Conservation (phyloP, 2,888 invertebrate genomes). For the Chelonus formosanus region DNA sequence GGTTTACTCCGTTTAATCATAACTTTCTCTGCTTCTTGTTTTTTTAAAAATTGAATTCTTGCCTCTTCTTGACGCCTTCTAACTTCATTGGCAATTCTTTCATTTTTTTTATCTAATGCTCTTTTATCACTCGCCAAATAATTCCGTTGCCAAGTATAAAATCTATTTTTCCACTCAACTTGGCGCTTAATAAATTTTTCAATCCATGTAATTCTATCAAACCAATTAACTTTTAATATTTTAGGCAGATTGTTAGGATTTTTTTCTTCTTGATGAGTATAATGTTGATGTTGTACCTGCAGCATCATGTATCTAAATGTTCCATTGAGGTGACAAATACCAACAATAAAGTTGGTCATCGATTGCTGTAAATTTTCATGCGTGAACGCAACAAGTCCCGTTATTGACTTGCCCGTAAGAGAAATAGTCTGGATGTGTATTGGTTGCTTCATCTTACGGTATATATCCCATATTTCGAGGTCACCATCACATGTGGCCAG, state of each 20-base stretch:
- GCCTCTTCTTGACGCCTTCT: constrained; percentile 70
- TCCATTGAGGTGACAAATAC: constrained; percentile 74
- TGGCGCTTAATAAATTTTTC: constrained; percentile 52
- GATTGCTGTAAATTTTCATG: not conserved
- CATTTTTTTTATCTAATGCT: constrained; percentile 43
- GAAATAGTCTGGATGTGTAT: constrained; percentile 75
- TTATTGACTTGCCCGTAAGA: constrained; percentile 50
- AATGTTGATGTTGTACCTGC: constrained; percentile 62
- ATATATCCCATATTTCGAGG: constrained; percentile 83
- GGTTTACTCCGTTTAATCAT: constrained; percentile 52
- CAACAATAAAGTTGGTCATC: constrained; percentile 63
- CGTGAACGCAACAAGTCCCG: constrained; percentile 39
- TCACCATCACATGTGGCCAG: constrained; percentile 76
- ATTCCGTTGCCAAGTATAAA: constrained; percentile 52
- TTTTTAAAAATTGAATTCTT: constrained; percentile 43
- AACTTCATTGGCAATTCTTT: constrained; percentile 51
- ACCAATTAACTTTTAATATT: too few relatives aligned
- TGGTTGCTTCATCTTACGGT: constrained; percentile 73
- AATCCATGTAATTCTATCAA: constrained; percentile 53
- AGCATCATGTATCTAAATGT: constrained; percentile 69
- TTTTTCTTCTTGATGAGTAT: not conserved
- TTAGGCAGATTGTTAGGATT: too few relatives aligned
- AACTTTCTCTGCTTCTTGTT: constrained; percentile 44
- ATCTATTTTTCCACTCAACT: constrained; percentile 50
- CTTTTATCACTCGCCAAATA: constrained; percentile 47